Evolutionary conservation across 2,888 invertebrate genomes (phyloP), one percentile per base, ranked within the genome.

Genomic region (Stenchaetothrips biformis): DNA sequence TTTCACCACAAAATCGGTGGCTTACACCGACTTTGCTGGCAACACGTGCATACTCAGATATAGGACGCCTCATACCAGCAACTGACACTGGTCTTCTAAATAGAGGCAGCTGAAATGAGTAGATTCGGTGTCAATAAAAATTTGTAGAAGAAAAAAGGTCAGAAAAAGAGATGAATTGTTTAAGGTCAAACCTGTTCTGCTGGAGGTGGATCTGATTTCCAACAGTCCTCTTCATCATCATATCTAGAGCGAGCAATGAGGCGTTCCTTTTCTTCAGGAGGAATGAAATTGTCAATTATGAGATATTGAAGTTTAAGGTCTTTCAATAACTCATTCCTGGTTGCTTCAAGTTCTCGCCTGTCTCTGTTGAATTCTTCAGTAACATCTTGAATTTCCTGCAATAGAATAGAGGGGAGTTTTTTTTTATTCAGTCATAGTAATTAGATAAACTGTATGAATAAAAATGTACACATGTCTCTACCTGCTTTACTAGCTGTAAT

Each of bases 291-390:
- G 86, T 96, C 96, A 83, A 96, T 94, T 80, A 96, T 92, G 59
- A 96, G 89, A 85, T 93, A 93, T 87, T 95, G 94, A 81, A 98
- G 91, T 86, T 98, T 95, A 83, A 98, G 89, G 86, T 97, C 97
- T 87, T 93, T 93, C 82, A 96, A 93, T 81, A 98, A 91, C 85
- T 97, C 96, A 85, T 97, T 95, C 87, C 96, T 95, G 1, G 94
- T 93, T 87, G 94, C 93, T 87, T 98, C 98, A 83, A 96, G 89
- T 85, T 98, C 98, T 84, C 97, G 92, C 80, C 98, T 89, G 87
- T 99, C 98, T 82, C 92, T 91, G 85, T 96, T 93, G 88, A 97
- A 97, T 85, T 96, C 95, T 85, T 95, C 96, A 81, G 93, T 92
- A 80, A 93, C 90, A 85, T 96, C 95, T 82, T 91, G 91, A 13